A percentile compares a stretch with the other conserved stretches of the same genome.
Evolutionary conservation across 2,113 vertebrate species (phyloP).

Genomic region (Gobio gobio): DNA sequence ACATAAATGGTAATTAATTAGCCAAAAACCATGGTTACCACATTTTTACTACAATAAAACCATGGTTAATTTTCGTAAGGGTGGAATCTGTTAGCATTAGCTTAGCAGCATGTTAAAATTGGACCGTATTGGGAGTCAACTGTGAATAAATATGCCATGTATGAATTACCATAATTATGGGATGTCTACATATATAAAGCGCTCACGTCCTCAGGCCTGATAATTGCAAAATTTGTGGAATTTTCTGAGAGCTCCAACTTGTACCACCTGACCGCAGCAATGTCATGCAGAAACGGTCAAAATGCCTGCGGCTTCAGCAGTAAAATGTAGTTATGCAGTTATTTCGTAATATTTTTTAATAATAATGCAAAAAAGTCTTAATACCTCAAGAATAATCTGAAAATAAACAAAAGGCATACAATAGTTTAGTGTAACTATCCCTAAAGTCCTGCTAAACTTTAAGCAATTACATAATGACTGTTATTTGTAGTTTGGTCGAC

Average conservation of each 20-base stretch:
- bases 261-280: neutral
- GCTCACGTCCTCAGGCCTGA: neutral
- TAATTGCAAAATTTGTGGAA: neutral
- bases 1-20: too few species aligned
- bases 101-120: constrained; percentile 5
- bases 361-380: neutral
- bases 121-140: neutral
- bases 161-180: neutral
- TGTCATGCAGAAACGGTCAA: neutral
- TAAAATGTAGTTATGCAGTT: neutral
- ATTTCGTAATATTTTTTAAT: neutral
- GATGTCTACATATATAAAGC: neutral
- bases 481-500: too few species aligned
- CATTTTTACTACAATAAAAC: too few species aligned
- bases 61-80: too few species aligned
- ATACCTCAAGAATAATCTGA: neutral
- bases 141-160: neutral
- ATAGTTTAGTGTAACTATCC: too few species aligned
- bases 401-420: too few species aligned
- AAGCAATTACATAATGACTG: too few species aligned
- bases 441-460: too few species aligned
- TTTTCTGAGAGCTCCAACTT: neutral
- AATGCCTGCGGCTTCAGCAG: neutral
- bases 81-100: neutral
- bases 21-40: too few species aligned